Evolutionary conservation across 2,888 invertebrate genomes (phyloP).

Genomic region (Drosophila ezoana): DNA sequence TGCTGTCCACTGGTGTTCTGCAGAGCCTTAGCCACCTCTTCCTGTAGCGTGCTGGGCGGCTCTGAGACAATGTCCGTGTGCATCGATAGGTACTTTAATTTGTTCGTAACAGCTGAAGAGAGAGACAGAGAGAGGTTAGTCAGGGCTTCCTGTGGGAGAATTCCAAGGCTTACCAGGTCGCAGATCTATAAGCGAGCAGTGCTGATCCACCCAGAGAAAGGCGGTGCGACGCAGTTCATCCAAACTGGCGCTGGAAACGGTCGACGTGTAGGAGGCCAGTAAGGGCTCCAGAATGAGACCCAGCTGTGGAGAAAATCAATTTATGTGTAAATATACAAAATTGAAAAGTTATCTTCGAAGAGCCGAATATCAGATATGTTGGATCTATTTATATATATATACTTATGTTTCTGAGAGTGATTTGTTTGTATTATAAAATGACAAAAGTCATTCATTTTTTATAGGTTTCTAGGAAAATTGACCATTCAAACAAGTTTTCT

Average conservation of each 20-base stretch:
- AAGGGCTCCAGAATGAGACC: constrained; percentile 95
- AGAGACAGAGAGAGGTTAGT: constrained; percentile 52
- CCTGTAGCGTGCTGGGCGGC: constrained; percentile 92
- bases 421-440: no score
- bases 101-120: constrained; percentile 94
- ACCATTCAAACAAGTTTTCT: no score
- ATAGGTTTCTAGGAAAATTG: no score
- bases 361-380: no score
- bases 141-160: no score
- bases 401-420: no score
- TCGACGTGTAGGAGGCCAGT: constrained; percentile 95
- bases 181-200: constrained; percentile 96
- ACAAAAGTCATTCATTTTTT: no score
- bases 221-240: constrained; percentile 97
- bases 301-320: constrained; percentile 87
- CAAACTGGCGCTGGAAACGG: constrained; percentile 95
- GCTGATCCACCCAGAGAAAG: constrained; percentile 97
- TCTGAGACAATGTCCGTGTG: constrained; percentile 96
- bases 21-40: constrained; percentile 94
- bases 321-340: background rate
- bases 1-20: constrained; percentile 83
- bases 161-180: constrained; percentile 90
- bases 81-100: constrained; percentile 94
- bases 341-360: no score
- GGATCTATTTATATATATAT: no score